Percentiles rank a stretch among this genome's conserved stretches.
phyloP scores from a whole-genome alignment of 2,888 invertebrate species.

The Meganola albula region DNA sequence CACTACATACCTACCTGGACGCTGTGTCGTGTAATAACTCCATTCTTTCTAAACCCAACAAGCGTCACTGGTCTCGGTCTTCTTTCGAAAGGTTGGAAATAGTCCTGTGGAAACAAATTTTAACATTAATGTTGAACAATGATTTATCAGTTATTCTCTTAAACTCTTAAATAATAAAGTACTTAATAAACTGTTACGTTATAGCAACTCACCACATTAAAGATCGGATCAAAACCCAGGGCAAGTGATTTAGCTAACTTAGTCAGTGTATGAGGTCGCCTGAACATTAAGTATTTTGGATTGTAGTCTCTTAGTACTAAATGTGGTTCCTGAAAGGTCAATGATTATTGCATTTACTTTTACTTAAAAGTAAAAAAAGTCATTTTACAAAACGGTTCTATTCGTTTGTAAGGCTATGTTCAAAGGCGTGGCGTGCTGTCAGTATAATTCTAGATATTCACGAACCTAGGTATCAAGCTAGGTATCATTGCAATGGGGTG shows the following conservation, averaged over 20 bases:
- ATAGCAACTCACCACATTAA: conserved; percentile 47
- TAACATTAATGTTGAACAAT: conserved; percentile 3
- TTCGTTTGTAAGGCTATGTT: no score
- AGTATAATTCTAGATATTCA: no score
- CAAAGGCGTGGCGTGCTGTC: no score
- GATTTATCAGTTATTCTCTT: no score
- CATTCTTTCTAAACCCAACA: conserved; percentile 49
- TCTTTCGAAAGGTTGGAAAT: conserved; percentile 55
- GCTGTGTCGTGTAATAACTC: conserved; percentile 30
- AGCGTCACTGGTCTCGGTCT: conserved; percentile 51
- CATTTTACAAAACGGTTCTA: no score
- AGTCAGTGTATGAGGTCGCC: conserved; percentile 37
- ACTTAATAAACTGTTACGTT: no score
- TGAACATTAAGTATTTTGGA: conserved; percentile 8
- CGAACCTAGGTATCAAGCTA: no score
- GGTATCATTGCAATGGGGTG: neutral
- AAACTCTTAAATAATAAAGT: no score
- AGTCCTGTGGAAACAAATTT: conserved; percentile 35
- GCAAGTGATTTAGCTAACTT: conserved; percentile 45
- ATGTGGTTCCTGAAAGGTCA: conserved; percentile 10
- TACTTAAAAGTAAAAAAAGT: no score
- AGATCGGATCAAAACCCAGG: conserved; percentile 45
- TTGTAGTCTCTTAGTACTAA: conserved; percentile 1
- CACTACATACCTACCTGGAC: neutral
- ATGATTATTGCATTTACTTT: no score